phyloP scores from a whole-genome alignment of 2,797 vertebrate species.

The Lepilemur septentrionalis region DNA sequence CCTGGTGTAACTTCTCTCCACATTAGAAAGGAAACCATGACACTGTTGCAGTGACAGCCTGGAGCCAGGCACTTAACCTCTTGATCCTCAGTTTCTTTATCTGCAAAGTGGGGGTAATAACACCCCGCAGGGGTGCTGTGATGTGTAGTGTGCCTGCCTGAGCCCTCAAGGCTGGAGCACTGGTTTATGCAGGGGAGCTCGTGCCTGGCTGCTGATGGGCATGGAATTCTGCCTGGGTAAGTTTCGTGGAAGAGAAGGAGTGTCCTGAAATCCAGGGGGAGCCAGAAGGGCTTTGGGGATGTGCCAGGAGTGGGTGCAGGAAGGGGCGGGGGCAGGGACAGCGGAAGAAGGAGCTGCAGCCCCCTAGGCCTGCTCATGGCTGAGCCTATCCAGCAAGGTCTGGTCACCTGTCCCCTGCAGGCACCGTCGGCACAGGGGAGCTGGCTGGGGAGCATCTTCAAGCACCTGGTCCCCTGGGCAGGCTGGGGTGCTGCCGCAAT shows the following conservation, averaged over 20 bases:
- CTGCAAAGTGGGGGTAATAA: neutral
- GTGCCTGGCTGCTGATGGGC: neutral
- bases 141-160: neutral
- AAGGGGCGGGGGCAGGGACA: too few species aligned
- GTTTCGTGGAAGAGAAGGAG: neutral
- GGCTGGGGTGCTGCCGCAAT: neutral
- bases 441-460: neutral
- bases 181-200: too few species aligned
- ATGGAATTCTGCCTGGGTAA: neutral
- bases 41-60: neutral
- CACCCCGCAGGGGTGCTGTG: rapidly evolving
- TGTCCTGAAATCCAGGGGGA: neutral
- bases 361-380: neutral
- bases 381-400: neutral
- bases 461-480: neutral
- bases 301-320: neutral
- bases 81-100: neutral
- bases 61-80: neutral
- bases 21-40: neutral
- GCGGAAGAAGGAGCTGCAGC: neutral
- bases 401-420: neutral
- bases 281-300: neutral
- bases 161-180: neutral
- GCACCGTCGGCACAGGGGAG: neutral
- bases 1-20: neutral